These are phyloP conservation scores for Diuraphis noxia DNA, from an alignment of 1,140 invertebrate species.

Conservation along the genomic window DNA sequence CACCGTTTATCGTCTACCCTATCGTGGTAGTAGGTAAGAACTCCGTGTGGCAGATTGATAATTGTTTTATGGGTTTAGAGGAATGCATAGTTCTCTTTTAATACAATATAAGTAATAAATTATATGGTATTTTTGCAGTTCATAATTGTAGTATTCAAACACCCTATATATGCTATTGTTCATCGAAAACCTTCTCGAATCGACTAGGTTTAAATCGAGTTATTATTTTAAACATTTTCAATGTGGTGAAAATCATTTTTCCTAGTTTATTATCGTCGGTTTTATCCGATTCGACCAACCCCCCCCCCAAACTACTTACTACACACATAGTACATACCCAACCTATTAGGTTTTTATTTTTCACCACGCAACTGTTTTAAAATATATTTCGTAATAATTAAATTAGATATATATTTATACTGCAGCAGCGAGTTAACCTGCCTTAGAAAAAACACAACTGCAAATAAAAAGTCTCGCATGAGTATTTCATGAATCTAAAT, in stretches of 20 bases:
- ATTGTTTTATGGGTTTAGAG: not conserved
- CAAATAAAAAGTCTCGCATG: not conserved
- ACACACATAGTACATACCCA: no score
- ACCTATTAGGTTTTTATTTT: not conserved
- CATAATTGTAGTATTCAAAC: no score
- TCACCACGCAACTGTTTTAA: not conserved
- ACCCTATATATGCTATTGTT: not conserved
- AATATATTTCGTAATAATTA: not conserved
- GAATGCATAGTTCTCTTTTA: no score
- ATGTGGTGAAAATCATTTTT: not conserved
- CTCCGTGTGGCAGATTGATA: not conserved
- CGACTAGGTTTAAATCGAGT: not conserved
- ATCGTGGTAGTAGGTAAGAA: no score
- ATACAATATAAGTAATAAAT: no score
- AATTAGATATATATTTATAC: constrained; percentile 24
- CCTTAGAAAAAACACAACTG: not conserved
- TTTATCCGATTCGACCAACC: not conserved
- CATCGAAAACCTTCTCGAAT: not conserved
- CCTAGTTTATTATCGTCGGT: not conserved
- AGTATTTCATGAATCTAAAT: not conserved
- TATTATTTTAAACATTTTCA: not conserved
- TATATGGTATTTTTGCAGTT: no score
- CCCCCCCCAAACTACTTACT: not conserved
- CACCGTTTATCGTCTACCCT: no score
- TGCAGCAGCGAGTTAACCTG: not conserved